Base-by-base conservation (phyloP, 2,113 vertebrate genomes). In the Osmerus mordax region DNA sequence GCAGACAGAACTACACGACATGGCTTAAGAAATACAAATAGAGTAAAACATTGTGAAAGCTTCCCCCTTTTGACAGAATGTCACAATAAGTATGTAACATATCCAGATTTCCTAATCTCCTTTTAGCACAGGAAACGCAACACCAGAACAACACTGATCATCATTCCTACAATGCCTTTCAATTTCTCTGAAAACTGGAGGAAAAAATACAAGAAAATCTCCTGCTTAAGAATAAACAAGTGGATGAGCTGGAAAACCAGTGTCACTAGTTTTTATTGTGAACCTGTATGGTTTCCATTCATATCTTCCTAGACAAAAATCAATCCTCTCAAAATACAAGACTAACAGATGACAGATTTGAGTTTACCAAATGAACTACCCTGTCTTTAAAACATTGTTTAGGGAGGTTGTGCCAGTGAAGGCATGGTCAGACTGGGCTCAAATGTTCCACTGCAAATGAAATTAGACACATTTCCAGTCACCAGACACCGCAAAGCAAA, bases 391-490 rank as follows among this genome's bases (percentile, higher is more conserved):
- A 64, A 32, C 64, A 60, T 66, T 71, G 47, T 77, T 54, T 64
- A 23, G 13, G 3, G 15, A 18, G 29, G 29, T 16, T 29, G n/a
- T n/a, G n/a, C 3, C 6, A 56, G 16, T 56, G 29, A 53, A 18
- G 71, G 70, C 78, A 66, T 60, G 67, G 60, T 58, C 52, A 67
- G 65, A 16, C 59, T 29, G 23, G 75, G 29, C 72, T 56, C 47
- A 78, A 75, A 78, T 58, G 62, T 61, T 80, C 52, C 78, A 75
- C 41, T 69, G 47, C 58, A 76, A 80, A 73, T 16, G 52, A 59
- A 62, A 67, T 28, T 21, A 52, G 67, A 67, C 69, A 69, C 9
- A 63, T 75, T 74, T 80, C 71, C 78, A 82, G 68, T 68, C 58
- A 32, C n/a, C 64, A 64, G 41, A 71, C 9, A 71, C 8, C 60